Base-by-base conservation (phyloP, 2,797 vertebrate genomes). In the Sebastes paucispinis region DNA sequence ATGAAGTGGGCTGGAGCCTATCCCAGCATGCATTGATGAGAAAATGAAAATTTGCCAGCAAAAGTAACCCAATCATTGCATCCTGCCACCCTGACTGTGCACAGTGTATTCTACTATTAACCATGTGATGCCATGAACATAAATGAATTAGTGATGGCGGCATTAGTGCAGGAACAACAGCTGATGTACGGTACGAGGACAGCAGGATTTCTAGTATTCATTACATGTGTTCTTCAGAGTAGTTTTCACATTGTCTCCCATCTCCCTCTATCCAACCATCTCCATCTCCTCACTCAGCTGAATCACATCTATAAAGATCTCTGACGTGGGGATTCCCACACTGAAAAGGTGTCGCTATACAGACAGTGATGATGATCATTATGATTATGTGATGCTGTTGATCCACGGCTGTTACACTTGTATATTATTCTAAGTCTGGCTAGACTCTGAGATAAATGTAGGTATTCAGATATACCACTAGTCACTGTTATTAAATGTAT, bases 311-410 rank as follows among this genome's bases (percentile, higher is more conserved):
- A 39, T 73, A 69, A 83, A 71, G 54, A 20, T 52, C 12, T 82
- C 20, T 58, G 25, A 57, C 29, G 66, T 47, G 85, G 89, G 90
- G 80, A 85, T 84, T 93, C 88, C 89, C 91, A 88, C 27, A 7
- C 62, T 79, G 32, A 68, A 64, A 78, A 67, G 50, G n/a, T 74
- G 34, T 50, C 6, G 11, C 67, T 75, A 39, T 39, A 7, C 54
- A 77, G 77, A 78, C 54, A 52, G 13, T 63, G 36, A 68, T 78
- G 68, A 85, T 81, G 43, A 81, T 83, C 55, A 64, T 71, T 8
- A 59, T 50, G 5, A 59, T 50, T 9, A 52, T 10, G 71, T n/a
- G 43, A 34, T 34, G 9, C 50, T 18, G 9, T 39, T 18, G 8
- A 4, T 32, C 43, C 25, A n/a, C 8, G 34, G 52, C 25, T 74